Evolutionary conservation across 2,113 vertebrate genomes (phyloP).

Genomic region (Podarcis muralis): DNA sequence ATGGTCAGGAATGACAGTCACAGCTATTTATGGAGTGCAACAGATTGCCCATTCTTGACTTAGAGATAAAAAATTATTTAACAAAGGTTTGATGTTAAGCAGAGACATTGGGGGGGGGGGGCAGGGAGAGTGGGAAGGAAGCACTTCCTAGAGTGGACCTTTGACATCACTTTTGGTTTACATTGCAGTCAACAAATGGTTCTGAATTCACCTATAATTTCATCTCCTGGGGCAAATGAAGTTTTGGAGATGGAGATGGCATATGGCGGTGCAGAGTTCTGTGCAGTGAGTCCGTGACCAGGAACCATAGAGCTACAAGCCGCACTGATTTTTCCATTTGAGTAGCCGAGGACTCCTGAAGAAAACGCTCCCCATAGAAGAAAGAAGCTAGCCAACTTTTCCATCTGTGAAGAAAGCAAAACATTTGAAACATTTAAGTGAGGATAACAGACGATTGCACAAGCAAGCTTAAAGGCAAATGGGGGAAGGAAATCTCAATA

Average conservation of each 20-base stretch:
- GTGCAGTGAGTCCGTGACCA: not conserved
- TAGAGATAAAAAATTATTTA: not conserved
- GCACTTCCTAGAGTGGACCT: not conserved
- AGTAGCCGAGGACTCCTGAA: constrained; percentile 20
- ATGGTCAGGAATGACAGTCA: no score
- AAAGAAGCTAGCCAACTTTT: not conserved
- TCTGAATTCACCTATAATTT: constrained; percentile 37
- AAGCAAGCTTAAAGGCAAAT: not conserved
- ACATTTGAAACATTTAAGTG: not conserved
- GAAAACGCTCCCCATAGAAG: constrained; percentile 13
- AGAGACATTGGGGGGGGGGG: not conserved
- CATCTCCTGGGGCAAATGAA: constrained; percentile 40
- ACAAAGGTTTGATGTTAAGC: not conserved
- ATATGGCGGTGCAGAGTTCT: constrained; percentile 24
- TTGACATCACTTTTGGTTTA: not conserved
- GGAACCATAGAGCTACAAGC: constrained; percentile 42
- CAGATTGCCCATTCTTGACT: not conserved
- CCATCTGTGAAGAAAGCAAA: constrained; percentile 32
- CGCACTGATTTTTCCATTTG: not conserved
- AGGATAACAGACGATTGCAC: not conserved
- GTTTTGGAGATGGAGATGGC: constrained; percentile 29
- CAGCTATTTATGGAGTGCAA: no score
- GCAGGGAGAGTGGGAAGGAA: not conserved
- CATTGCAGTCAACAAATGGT: not conserved
- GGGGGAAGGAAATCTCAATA: not conserved